Percentiles rank a stretch among this genome's conserved stretches.
Evolutionary conservation across 2,888 invertebrate species (phyloP).

Genomic region (Drosophila greeni): DNA sequence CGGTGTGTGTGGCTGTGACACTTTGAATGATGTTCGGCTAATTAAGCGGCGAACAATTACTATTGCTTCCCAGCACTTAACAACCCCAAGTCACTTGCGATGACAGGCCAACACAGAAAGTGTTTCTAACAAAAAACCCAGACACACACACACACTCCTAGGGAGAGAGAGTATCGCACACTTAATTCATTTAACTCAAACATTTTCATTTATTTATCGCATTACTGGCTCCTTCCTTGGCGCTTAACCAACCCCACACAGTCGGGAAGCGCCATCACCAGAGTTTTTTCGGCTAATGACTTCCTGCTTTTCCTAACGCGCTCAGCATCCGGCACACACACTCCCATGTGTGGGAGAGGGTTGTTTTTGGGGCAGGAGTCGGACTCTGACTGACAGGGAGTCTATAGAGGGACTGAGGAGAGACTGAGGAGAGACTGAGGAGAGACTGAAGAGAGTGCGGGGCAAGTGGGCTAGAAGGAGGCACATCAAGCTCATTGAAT

Average conservation of each 20-base stretch:
- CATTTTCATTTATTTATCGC: constrained; percentile 75
- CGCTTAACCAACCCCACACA: constrained; percentile 24
- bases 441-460: constrained; percentile 6
- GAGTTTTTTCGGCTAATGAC: constrained; percentile 65
- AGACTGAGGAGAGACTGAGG: too few relatives aligned
- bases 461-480: constrained; percentile 20
- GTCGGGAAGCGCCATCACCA: constrained; percentile 36
- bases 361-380: not conserved
- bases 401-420: too few relatives aligned
- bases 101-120: constrained; percentile 69
- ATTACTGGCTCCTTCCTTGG: constrained; percentile 47
- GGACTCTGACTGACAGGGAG: constrained; percentile 19
- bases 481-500: constrained; percentile 64
- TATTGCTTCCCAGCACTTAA: constrained; percentile 34
- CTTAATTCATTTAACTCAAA: constrained; percentile 74
- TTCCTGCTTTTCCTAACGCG: constrained; percentile 67
- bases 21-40: constrained; percentile 69
- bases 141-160: constrained; percentile 13
- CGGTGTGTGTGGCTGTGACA: constrained; percentile 48
- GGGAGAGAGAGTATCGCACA: constrained; percentile 58
- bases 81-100: constrained; percentile 54
- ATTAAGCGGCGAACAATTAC: constrained; percentile 62
- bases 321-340: constrained; percentile 56
- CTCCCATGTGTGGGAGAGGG: constrained; percentile 26
- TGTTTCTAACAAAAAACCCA: constrained; percentile 61